A percentile compares a stretch with the other conserved stretches of the same genome.
Conservation (phyloP, 2,113 vertebrate genomes). For the Malurus elegans region DNA sequence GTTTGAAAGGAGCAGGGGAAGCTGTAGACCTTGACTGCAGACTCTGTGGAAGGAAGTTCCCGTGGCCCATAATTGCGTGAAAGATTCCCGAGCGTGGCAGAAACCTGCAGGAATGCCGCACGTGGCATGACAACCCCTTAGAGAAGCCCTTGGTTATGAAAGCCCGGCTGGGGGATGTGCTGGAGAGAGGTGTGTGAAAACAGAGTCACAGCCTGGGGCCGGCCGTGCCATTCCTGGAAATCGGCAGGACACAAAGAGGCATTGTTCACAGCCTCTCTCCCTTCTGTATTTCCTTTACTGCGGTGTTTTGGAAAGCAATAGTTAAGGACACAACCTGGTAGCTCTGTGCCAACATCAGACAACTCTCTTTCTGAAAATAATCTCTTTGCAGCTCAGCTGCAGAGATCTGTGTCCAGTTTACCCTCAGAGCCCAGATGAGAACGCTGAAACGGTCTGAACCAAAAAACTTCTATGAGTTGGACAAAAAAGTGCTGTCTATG, state of each 20-base stretch:
- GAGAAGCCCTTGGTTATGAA: neutral
- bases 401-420: neutral
- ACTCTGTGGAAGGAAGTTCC: neutral
- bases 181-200: neutral
- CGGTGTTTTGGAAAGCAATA: neutral
- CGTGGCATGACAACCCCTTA: neutral
- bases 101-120: neutral
- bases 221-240: neutral
- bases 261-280: neutral
- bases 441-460: neutral
- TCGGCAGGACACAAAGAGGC: neutral
- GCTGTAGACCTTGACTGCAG: neutral
- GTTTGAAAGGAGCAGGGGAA: neutral
- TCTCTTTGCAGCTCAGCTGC: neutral
- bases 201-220: neutral
- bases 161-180: neutral
- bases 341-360: neutral
- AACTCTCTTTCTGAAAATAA: neutral
- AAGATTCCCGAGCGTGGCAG: neutral
- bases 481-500: neutral
- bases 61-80: neutral
- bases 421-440: neutral
- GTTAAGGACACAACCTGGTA: neutral
- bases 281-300: neutral
- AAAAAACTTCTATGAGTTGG: neutral